These are phyloP conservation scores for Cheilosia impressa DNA, from an alignment of 2,888 invertebrate genomes.

Conservation along the genomic window DNA sequence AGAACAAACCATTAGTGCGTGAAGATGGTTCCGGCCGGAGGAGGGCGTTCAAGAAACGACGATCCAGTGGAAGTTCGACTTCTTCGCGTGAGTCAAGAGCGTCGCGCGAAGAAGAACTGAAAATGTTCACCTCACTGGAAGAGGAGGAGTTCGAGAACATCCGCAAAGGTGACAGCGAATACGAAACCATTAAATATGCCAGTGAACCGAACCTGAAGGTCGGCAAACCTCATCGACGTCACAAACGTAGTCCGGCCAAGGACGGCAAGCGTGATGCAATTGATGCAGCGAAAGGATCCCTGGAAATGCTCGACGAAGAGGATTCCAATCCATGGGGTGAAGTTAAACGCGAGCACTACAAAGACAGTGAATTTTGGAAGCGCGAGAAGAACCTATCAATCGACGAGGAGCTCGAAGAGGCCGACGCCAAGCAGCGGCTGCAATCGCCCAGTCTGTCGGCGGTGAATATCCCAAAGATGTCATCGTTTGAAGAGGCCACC, in stretches of 20 bases:
- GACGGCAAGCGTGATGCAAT: slow-evolving; percentile 76
- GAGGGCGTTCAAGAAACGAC: slow-evolving; percentile 86
- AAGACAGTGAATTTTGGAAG: slow-evolving; percentile 82
- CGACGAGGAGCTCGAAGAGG: slow-evolving; percentile 80
- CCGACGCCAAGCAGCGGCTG: slow-evolving; percentile 76
- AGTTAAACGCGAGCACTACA: slow-evolving; percentile 81
- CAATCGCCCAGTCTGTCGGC: slow-evolving; percentile 59
- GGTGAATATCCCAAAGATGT: slow-evolving; percentile 79
- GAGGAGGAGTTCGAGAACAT: slow-evolving; percentile 85
- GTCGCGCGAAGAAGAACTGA: slow-evolving; percentile 87
- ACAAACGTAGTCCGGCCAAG: slow-evolving; percentile 82
- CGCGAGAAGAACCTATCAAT: slow-evolving; percentile 82
- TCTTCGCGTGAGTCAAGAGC: slow-evolving; percentile 86
- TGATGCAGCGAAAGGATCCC: slow-evolving; percentile 76
- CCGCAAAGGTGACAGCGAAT: slow-evolving; percentile 79
- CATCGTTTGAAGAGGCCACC: slow-evolving; percentile 83
- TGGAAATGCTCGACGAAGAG: slow-evolving; percentile 81
- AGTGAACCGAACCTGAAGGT: slow-evolving; percentile 81
- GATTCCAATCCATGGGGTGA: slow-evolving; percentile 83
- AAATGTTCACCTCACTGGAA: slow-evolving; percentile 87
- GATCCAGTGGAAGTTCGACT: slow-evolving; percentile 85
- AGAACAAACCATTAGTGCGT: slow-evolving; percentile 86
- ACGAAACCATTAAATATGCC: slow-evolving; percentile 81
- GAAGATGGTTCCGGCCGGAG: slow-evolving; percentile 87
- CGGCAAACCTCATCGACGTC: slow-evolving; percentile 79